These are phyloP conservation scores for Kuschelorhynchus macadamiae DNA, from an alignment of 2,888 invertebrate genomes.

Conservation along the genomic window DNA sequence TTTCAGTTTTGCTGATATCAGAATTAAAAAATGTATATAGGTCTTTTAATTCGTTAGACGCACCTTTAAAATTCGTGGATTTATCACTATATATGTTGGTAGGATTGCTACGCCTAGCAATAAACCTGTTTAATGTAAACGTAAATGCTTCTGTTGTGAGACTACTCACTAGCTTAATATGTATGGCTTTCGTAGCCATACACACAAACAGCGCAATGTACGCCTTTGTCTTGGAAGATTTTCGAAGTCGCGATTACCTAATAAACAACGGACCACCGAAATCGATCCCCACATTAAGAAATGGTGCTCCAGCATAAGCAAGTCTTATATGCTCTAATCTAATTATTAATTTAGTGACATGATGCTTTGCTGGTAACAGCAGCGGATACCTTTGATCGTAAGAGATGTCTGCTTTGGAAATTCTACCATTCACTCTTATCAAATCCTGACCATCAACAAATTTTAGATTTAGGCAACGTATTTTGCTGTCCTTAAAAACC, in stretches of 20 bases:
- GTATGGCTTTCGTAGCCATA: background rate
- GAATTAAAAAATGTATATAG: too few relatives aligned
- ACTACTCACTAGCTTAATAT: background rate
- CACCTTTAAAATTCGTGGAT: too few relatives aligned
- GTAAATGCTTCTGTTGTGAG: background rate
- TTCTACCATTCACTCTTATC: too few relatives aligned
- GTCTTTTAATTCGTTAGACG: too few relatives aligned
- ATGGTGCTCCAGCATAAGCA: background rate
- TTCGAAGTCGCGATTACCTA: background rate
- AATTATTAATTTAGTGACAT: constrained; percentile 9
- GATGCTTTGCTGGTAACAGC: constrained; percentile 30
- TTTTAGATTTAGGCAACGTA: too few relatives aligned
- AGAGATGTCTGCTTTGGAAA: too few relatives aligned
- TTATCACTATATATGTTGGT: too few relatives aligned
- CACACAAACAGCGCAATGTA: constrained; percentile 27
- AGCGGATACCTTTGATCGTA: constrained; percentile 37
- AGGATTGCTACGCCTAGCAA: background rate
- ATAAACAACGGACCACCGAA: constrained; percentile 10
- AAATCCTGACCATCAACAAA: too few relatives aligned
- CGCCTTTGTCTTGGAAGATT: background rate
- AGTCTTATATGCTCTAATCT: constrained; percentile 28
- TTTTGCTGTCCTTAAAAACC: too few relatives aligned
- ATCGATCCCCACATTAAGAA: constrained; percentile 21
- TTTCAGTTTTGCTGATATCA: too few relatives aligned
- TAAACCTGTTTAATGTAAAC: constrained; percentile 8